Conservation (phyloP, 2,113 vertebrate species). For the Spea bombifrons region DNA sequence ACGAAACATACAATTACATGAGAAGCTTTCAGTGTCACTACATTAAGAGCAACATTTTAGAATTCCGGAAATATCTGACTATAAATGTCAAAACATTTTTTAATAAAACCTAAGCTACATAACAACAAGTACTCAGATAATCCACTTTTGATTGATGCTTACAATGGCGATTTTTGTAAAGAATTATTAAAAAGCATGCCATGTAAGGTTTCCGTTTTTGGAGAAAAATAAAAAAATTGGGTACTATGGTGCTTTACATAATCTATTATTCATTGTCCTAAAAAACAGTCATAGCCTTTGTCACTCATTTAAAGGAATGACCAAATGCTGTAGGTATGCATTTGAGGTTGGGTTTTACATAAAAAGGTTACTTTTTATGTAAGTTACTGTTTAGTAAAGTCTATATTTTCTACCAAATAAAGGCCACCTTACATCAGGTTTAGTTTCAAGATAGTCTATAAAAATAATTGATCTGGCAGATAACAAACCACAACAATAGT, state of each 20-base stretch:
- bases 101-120: slow-evolving; percentile 32
- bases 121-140: slow-evolving; percentile 37
- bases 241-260: no score
- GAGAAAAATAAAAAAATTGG: no score
- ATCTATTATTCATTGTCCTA: no score
- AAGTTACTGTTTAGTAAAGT: neutral
- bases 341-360: no score
- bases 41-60: slow-evolving; percentile 31
- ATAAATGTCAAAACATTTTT: slow-evolving; percentile 47
- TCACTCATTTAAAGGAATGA: neutral
- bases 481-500: neutral
- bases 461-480: neutral
- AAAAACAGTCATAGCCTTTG: neutral
- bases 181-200: slow-evolving; percentile 3
- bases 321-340: neutral
- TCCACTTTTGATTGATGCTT: slow-evolving; percentile 19
- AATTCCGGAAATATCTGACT: slow-evolving; percentile 28
- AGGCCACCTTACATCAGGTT: neutral
- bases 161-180: slow-evolving; percentile 10
- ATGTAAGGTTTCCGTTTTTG: neutral
- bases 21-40: slow-evolving; percentile 35
- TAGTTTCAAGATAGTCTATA: neutral
- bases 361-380: no score
- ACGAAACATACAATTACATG: slow-evolving; percentile 28
- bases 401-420: neutral